Base-by-base conservation (phyloP, 2,113 vertebrate genomes). In the Galeopterus variegatus region DNA sequence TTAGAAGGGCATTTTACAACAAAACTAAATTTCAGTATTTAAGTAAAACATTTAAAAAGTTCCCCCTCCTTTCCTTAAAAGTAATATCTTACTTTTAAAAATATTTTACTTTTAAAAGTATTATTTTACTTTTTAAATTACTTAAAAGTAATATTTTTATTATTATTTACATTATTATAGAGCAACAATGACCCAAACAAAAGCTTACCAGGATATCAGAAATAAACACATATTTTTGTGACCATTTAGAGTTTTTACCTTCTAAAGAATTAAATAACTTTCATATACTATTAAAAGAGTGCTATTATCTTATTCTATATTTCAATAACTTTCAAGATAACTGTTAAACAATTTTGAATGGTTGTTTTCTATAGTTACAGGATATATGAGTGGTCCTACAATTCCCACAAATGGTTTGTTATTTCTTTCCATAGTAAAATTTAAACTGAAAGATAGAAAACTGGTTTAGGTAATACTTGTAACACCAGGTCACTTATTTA, bases 241-340 rank as follows among this genome's bases (percentile, higher is more conserved):
- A 88, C 41, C 10, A 90, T 21, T 76, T 45, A 80, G 26, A 77
- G 36, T 60, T 94, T 90, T 83, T 75, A 94, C 50, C 65, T 89
- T 81, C 60, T 83, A 70, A 81, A 90, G 28, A 75, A 69, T 96
- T 95, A 96, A 97, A 54, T 50, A 96, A 96, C 45, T 73, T 96
- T 75, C 45, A 93, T 8, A 65, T 67, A 84, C 7, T 92, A 90
- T 60, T 56, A 70, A 41, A 87, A 64, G 31, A 33, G 31, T 82
- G 11, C 6, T 14, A 64, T 58, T 86, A 86, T 72, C 85, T 90
- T 92, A 90, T 72, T 54, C 64, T 67, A 72, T 79, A 93, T 50
- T 91, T 83, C 54, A 93, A 2, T 70, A 86, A 93, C 33, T 84
- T 88, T 80, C 89, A 93, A 85, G 41, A 88, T 82, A 95, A 87